Evolutionary conservation across 2,797 vertebrate species (phyloP).

Genomic region (Otolemur crassicaudatus): DNA sequence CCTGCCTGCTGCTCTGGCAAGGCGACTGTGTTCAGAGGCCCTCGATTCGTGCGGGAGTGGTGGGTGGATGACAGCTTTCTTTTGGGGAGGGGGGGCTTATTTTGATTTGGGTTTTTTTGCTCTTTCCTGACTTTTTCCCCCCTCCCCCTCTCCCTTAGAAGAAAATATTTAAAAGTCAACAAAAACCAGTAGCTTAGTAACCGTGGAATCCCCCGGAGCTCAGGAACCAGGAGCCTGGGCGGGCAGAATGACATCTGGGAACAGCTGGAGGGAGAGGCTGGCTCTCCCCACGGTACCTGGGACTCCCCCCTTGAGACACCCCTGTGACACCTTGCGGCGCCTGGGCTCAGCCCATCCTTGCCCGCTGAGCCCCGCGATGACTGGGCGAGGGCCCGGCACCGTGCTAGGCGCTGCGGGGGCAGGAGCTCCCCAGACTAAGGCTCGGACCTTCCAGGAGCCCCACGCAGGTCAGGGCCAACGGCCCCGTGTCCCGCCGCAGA

Average conservation of each 20-base stretch:
- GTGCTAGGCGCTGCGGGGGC: neutral
- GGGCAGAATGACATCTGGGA: constrained; percentile 76
- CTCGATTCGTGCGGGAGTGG: neutral
- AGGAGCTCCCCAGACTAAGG: neutral
- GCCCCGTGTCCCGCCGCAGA: neutral
- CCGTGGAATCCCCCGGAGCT: constrained; percentile 74
- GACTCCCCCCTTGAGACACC: neutral
- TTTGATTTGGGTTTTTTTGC: constrained; percentile 61
- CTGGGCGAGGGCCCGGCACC: neutral
- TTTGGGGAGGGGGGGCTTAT: constrained; percentile 66
- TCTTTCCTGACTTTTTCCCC: constrained; percentile 70
- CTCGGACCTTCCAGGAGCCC: neutral
- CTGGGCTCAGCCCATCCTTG: constrained; percentile 61
- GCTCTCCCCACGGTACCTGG: constrained; percentile 64
- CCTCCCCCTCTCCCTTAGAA: constrained; percentile 75
- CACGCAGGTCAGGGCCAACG: neutral
- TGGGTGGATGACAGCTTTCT: neutral
- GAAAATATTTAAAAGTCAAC: constrained; percentile 79
- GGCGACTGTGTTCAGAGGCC: neutral
- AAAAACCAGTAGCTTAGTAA: constrained; percentile 85
- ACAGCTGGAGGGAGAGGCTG: constrained; percentile 10
- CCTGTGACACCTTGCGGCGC: neutral
- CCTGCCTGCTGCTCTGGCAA: neutral
- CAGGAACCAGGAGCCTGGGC: constrained; percentile 66
- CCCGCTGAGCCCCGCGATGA: neutral